Percentiles rank a stretch among this genome's conserved stretches.
Conservation (phyloP, 2,113 vertebrate species). For the Nyctibius bracteatus region DNA sequence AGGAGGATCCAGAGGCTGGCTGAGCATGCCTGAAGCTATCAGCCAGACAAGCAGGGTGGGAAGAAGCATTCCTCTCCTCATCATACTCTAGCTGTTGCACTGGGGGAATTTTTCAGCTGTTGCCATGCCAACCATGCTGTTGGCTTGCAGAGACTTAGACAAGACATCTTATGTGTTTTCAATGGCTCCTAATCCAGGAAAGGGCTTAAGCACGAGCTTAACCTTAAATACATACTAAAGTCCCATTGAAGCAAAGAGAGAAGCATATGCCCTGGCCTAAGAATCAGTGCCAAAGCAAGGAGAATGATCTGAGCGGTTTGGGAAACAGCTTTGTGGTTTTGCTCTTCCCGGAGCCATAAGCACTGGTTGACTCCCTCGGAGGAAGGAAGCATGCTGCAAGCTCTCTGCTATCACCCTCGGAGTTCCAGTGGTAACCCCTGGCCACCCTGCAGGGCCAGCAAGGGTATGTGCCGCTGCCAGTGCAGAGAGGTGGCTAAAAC, state of each 20-base stretch:
- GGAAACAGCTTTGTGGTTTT: neutral
- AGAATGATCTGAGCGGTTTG: neutral
- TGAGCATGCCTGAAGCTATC: neutral
- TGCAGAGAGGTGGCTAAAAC: fast-evolving
- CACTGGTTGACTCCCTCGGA: neutral
- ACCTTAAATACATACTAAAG: neutral
- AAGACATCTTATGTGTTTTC: neutral
- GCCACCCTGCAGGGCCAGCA: neutral
- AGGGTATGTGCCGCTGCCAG: fast-evolving
- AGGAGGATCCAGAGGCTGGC: neutral
- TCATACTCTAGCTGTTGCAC: neutral
- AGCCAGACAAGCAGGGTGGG: too few species aligned
- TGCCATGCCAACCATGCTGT: neutral
- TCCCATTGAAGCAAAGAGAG: neutral
- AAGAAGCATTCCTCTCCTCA: neutral
- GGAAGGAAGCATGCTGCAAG: neutral
- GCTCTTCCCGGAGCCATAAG: neutral
- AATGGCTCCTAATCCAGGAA: neutral
- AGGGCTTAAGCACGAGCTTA: neutral
- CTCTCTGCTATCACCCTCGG: neutral
- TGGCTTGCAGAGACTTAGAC: neutral
- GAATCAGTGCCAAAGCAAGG: neutral
- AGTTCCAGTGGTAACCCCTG: neutral
- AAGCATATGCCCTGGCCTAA: neutral
- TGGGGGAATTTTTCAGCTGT: neutral